phyloP scores from a whole-genome alignment of 2,797 vertebrate species.

The Philypnodon macrostomus region DNA sequence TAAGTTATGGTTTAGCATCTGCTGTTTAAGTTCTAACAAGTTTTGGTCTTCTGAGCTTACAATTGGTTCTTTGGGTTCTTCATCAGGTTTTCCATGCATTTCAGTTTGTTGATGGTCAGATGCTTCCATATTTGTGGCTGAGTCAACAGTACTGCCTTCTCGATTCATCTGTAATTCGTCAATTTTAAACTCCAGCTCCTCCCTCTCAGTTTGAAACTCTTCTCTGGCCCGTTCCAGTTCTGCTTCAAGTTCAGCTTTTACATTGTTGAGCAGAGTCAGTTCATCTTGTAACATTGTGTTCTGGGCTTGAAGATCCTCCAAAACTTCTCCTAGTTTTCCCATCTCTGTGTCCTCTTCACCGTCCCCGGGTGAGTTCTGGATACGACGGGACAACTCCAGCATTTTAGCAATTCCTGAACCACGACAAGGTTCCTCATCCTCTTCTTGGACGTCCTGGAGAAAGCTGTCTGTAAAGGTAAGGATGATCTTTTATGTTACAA shows the following conservation, averaged over 20 bases:
- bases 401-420: conserved; percentile 59
- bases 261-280: conserved; percentile 86
- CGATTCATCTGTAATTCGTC: conserved; percentile 89
- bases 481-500: neutral
- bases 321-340: conserved; percentile 65
- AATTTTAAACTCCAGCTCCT: conserved; percentile 96
- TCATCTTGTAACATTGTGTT: conserved; percentile 91
- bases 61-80: conserved; percentile 15
- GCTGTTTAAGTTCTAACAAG: conserved; percentile 15
- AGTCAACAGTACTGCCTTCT: conserved; percentile 69
- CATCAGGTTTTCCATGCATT: conserved; percentile 59
- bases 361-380: conserved; percentile 42
- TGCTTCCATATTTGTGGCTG: conserved; percentile 29
- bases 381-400: conserved; percentile 57
- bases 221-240: conserved; percentile 83
- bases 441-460: conserved; percentile 74
- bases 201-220: conserved; percentile 88
- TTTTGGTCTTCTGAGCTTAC: conserved; percentile 18
- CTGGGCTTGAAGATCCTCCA: conserved; percentile 86
- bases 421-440: conserved; percentile 71
- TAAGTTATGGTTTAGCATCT: conserved; percentile 72
- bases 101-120: conserved; percentile 59
- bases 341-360: conserved; percentile 69
- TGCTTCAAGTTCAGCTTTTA: conserved; percentile 88
- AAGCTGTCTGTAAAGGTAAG: conserved; percentile 62